These are phyloP conservation scores for Amia ocellicauda DNA, from an alignment of 2,113 vertebrate genomes.

Conservation along the genomic window DNA sequence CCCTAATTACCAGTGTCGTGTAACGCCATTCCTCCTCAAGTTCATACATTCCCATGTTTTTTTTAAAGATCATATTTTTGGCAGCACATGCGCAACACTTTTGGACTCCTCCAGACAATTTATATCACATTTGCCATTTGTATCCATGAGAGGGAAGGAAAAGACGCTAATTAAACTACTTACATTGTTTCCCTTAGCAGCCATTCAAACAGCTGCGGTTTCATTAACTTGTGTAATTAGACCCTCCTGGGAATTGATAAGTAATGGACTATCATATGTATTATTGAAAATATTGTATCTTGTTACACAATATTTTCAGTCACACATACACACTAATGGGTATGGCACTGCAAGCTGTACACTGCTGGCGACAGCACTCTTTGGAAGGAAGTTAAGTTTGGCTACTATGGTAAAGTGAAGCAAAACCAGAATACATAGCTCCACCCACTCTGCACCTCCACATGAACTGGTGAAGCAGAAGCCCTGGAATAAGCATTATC, in stretches of 20 bases:
- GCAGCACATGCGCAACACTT: neutral
- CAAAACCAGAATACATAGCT: too few species aligned
- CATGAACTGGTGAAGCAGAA: too few species aligned
- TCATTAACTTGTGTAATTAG: neutral
- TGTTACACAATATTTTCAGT: neutral
- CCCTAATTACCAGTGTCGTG: too few species aligned
- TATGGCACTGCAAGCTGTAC: too few species aligned
- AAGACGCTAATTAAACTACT: conserved; percentile 15
- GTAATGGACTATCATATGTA: neutral
- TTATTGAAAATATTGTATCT: conserved; percentile 2
- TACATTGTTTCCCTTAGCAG: conserved; percentile 1
- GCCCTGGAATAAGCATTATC: too few species aligned
- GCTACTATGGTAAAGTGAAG: too few species aligned
- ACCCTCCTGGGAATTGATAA: neutral
- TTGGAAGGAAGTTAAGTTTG: too few species aligned
- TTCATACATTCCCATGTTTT: too few species aligned
- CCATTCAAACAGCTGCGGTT: conserved; percentile 11
- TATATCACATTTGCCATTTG: neutral
- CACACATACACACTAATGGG: neutral
- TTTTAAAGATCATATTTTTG: too few species aligned
- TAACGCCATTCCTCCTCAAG: too few species aligned
- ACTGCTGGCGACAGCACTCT: too few species aligned
- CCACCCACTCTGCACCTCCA: too few species aligned
- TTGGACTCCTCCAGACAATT: conserved; percentile 1
- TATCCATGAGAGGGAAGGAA: neutral